A percentile compares a stretch with the other conserved stretches of the same genome.
Conservation (phyloP, 1,140 invertebrate genomes). For the Holotrichia oblita region DNA sequence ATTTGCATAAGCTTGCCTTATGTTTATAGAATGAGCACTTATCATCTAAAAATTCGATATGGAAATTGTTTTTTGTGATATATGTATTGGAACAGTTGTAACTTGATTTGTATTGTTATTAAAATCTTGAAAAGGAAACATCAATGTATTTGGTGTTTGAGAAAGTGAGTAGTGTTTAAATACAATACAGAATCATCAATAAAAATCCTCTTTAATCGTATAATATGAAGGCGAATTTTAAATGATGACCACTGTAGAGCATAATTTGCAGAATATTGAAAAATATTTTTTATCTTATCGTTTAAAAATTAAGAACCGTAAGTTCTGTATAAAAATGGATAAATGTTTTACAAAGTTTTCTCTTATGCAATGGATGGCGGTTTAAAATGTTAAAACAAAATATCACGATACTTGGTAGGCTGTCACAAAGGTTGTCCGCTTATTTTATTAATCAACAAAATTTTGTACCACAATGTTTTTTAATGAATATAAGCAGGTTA, state of each 20-base stretch:
- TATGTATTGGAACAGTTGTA: slow-evolving; percentile 20
- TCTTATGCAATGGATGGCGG: too few relatives aligned
- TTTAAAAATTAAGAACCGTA: too few relatives aligned
- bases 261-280: neutral
- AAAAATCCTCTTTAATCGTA: neutral
- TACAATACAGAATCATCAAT: neutral
- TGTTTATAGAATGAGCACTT: slow-evolving; percentile 18
- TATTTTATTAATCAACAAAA: too few relatives aligned
- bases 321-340: too few relatives aligned
- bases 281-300: neutral
- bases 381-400: too few relatives aligned
- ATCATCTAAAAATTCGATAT: slow-evolving; percentile 31
- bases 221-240: neutral
- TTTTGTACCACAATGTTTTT: too few relatives aligned
- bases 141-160: slow-evolving; percentile 13
- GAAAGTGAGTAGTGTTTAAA: neutral
- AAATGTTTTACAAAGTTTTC: too few relatives aligned
- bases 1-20: slow-evolving; percentile 28
- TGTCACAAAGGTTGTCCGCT: too few relatives aligned
- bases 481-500: too few relatives aligned
- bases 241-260: neutral
- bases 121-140: neutral
- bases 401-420: too few relatives aligned
- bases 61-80: slow-evolving; percentile 33
- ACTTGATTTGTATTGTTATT: neutral